phyloP scores from a whole-genome alignment of 2,113 vertebrate genomes.

The Nothoprocta perdicaria region DNA sequence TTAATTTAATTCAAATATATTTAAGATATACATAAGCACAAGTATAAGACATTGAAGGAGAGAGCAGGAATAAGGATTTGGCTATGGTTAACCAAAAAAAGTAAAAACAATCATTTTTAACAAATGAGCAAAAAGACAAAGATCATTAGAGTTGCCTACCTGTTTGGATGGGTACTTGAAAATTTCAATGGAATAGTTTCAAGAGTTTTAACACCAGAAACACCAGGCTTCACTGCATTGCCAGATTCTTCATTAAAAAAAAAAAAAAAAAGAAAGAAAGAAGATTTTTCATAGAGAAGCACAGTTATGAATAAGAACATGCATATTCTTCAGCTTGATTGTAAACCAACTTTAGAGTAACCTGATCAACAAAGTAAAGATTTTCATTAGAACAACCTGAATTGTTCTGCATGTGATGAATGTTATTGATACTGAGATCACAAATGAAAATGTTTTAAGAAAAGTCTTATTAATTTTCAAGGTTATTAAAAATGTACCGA shows the following conservation, averaged over 20 bases:
- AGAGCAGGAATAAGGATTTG: not conserved
- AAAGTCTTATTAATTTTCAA: not conserved
- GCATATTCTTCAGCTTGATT: not conserved
- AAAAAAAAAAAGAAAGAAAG: not conserved
- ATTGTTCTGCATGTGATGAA: not conserved
- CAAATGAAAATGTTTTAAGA: not conserved
- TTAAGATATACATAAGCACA: not conserved
- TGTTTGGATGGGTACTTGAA: conserved; percentile 35
- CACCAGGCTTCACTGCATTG: conserved; percentile 25
- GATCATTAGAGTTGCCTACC: conserved; percentile 42
- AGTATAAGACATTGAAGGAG: not conserved
- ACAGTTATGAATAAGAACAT: not conserved
- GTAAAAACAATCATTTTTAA: fast-evolving
- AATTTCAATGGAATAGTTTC: conserved; percentile 5
- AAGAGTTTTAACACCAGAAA: conserved; percentile 51
- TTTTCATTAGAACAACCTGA: not conserved
- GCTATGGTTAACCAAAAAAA: not conserved
- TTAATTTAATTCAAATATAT: not conserved
- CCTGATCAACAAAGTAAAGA: not conserved
- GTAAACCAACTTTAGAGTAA: not conserved
- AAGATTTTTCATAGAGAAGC: conserved; percentile 9
- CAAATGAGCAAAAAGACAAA: not conserved
- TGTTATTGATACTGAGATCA: not conserved
- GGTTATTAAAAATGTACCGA: not conserved
- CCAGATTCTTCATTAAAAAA: not conserved